Percentiles rank a stretch among this genome's conserved stretches.
These are phyloP conservation scores for Malaclemys terrapin DNA, from an alignment of 2,113 vertebrate species.

Conservation along the genomic window DNA sequence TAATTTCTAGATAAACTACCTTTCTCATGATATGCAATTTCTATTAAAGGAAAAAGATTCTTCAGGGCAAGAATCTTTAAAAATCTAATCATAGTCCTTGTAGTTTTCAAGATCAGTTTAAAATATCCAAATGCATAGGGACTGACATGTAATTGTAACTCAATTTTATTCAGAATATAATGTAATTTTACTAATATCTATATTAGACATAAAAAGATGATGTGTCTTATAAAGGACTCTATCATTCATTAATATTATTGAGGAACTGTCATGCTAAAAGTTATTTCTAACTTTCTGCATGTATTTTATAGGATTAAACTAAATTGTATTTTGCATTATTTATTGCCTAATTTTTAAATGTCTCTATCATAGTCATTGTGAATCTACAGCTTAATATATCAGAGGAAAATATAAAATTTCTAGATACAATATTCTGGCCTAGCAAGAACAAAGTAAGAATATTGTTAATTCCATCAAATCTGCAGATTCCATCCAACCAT, in stretches of 20 bases:
- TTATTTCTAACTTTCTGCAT: constrained; percentile 59
- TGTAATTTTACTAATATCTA: constrained; percentile 66
- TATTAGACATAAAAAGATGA: constrained; percentile 70
- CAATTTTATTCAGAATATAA: constrained; percentile 62
- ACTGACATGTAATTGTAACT: constrained; percentile 60
- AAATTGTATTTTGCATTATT: constrained; percentile 77
- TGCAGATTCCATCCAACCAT: background rate
- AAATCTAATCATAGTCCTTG: constrained; percentile 38
- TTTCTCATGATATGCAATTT: background rate
- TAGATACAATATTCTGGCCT: background rate
- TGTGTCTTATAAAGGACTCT: constrained; percentile 36
- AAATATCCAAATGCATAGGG: constrained; percentile 60
- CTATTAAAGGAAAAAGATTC: constrained; percentile 4
- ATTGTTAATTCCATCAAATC: background rate
- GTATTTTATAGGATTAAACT: constrained; percentile 57
- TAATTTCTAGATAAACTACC: background rate
- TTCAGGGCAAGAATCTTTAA: constrained; percentile 31
- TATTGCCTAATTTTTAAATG: constrained; percentile 67
- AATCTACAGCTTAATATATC: constrained; percentile 55
- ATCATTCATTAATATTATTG: constrained; percentile 71
- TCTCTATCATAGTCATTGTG: constrained; percentile 20
- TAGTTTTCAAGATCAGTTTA: constrained; percentile 59
- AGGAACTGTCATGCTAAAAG: constrained; percentile 72
- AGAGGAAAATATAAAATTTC: constrained; percentile 28
- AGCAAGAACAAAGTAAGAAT: constrained; percentile 8